Conservation (phyloP, 2,113 vertebrate genomes). For the Procavia capensis region DNA sequence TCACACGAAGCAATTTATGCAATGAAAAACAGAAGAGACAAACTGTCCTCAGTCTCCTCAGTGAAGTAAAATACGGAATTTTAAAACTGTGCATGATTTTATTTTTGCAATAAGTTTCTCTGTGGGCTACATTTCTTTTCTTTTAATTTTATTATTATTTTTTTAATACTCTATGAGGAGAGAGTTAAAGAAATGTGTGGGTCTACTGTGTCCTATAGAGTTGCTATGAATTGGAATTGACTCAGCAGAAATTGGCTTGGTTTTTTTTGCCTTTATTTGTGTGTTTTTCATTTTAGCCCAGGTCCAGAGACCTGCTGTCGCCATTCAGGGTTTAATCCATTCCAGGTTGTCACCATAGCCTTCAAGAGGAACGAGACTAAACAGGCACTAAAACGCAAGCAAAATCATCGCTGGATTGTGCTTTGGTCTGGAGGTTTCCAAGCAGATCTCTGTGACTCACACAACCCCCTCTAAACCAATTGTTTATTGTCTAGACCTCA, state of each 20-base stretch:
- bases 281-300: not conserved
- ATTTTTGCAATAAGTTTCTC: constrained; percentile 10
- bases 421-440: not conserved
- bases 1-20: constrained; percentile 53
- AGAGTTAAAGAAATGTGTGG: not conserved
- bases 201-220: no score
- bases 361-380: constrained; percentile 11
- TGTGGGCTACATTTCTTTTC: not conserved
- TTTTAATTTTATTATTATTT: not conserved
- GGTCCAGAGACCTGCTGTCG: not conserved
- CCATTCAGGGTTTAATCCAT: not conserved
- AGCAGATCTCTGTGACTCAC: not conserved
- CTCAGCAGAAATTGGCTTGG: no score
- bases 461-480: not conserved
- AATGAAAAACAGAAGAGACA: constrained; percentile 54
- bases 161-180: not conserved
- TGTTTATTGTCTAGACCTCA: not conserved
- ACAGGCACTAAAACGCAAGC: not conserved
- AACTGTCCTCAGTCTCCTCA: not conserved
- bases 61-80: constrained; percentile 49
- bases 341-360: not conserved
- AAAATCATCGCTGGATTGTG: not conserved
- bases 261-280: no score
- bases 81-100: constrained; percentile 40
- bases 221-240: no score